These are phyloP conservation scores for Sinosuthora webbiana DNA, from an alignment of 2,113 vertebrate species.

Conservation along the genomic window DNA sequence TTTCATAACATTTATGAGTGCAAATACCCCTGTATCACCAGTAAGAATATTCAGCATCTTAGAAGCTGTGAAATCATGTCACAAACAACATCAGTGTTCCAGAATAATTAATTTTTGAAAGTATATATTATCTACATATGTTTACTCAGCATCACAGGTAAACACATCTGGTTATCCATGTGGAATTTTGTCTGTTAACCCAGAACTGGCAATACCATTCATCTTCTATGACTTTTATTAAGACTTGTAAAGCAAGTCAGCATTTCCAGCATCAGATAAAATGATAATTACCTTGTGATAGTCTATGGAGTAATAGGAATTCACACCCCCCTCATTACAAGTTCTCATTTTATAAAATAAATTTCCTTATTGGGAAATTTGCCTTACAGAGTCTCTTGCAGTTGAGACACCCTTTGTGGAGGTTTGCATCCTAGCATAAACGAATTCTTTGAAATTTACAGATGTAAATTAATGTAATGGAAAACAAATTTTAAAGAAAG, in stretches of 20 bases:
- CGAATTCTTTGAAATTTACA: not conserved
- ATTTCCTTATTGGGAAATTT: not conserved
- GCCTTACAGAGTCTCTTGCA: not conserved
- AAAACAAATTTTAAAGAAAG: conserved; percentile 17
- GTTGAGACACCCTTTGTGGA: not conserved
- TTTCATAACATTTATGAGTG: not conserved
- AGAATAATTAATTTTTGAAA: not conserved
- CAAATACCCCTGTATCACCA: not conserved
- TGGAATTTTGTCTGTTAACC: not conserved
- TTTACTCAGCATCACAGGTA: not conserved
- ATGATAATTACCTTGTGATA: not conserved
- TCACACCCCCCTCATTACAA: not conserved
- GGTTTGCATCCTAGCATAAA: not conserved
- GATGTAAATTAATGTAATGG: not conserved
- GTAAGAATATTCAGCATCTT: not conserved
- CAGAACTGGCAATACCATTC: not conserved
- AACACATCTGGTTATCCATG: not conserved
- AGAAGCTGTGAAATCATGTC: not conserved
- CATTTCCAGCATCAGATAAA: conserved; percentile 36
- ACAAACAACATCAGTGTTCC: not conserved
- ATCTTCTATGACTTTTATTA: not conserved
- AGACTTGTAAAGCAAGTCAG: conserved; percentile 6
- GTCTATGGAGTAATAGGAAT: not conserved
- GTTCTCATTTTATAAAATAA: not conserved
- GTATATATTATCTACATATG: not conserved